Conservation (phyloP, 2,888 invertebrate genomes). For the Graphium colonna region DNA sequence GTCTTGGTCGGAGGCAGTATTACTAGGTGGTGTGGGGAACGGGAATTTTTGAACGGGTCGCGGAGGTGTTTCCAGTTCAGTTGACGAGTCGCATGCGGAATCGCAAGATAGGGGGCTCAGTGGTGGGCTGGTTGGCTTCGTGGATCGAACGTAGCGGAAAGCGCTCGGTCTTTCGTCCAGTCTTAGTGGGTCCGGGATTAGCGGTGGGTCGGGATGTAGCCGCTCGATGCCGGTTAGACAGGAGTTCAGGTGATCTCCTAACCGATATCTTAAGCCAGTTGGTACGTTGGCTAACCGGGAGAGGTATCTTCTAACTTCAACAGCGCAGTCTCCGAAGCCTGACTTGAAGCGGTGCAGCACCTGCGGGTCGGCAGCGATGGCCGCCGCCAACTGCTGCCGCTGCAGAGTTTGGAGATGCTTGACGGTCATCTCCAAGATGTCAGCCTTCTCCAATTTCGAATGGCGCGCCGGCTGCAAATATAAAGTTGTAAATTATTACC, state of each 20-base stretch:
- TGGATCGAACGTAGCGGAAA: slow-evolving; percentile 63
- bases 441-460: slow-evolving; percentile 97
- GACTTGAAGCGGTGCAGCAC: slow-evolving; percentile 91
- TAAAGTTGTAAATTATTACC: not conserved
- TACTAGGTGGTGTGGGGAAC: slow-evolving; percentile 81
- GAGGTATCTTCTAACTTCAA: slow-evolving; percentile 88
- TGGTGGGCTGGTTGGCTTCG: slow-evolving; percentile 82
- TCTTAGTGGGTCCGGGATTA: slow-evolving; percentile 76
- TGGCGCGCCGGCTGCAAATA: slow-evolving; percentile 91
- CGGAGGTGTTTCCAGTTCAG: slow-evolving; percentile 75
- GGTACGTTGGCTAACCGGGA: slow-evolving; percentile 82
- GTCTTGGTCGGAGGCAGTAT: slow-evolving; percentile 78
- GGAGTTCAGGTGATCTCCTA: slow-evolving; percentile 82
- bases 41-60: slow-evolving; percentile 64
- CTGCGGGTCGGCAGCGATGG: slow-evolving; percentile 90
- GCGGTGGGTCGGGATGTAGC: slow-evolving; percentile 64
- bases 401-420: slow-evolving; percentile 94
- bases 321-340: slow-evolving; percentile 93
- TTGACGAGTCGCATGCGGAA: slow-evolving; percentile 83
- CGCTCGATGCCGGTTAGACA: slow-evolving; percentile 81
- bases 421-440: slow-evolving; percentile 96
- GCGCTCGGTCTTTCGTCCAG: slow-evolving; percentile 70
- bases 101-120: slow-evolving; percentile 86
- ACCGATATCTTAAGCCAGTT: slow-evolving; percentile 80
- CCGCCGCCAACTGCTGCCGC: slow-evolving; percentile 90